Evolutionary conservation across 2,113 vertebrate genomes (phyloP).

Genomic region (Nesoenas mayeri): DNA sequence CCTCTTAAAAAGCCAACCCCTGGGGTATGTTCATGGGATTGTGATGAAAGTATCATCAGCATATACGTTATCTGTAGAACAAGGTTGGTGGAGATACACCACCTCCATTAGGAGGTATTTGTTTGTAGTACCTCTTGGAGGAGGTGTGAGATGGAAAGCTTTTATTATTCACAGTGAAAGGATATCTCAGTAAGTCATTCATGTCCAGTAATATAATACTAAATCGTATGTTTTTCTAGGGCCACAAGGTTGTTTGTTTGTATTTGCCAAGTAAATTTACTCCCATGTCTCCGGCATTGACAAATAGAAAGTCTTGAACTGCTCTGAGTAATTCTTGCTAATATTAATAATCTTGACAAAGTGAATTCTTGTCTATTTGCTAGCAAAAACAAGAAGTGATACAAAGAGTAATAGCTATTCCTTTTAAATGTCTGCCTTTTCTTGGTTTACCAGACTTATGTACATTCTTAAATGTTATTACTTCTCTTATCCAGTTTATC

Average conservation of each 20-base stretch:
- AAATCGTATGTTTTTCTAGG: background rate
- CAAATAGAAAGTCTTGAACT: background rate
- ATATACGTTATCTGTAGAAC: background rate
- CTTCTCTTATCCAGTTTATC: background rate
- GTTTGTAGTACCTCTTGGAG: background rate
- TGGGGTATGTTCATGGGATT: background rate
- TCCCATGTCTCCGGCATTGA: rapidly evolving
- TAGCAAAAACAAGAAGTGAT: background rate
- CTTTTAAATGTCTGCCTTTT: background rate
- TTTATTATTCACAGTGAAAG: background rate
- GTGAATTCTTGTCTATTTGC: background rate
- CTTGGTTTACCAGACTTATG: background rate
- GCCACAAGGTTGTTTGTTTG: background rate
- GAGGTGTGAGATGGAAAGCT: background rate
- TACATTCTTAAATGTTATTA: background rate
- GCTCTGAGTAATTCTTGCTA: background rate
- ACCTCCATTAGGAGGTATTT: background rate
- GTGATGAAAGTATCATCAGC: background rate
- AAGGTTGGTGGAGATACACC: background rate
- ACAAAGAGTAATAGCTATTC: background rate
- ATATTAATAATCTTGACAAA: background rate
- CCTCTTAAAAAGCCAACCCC: background rate
- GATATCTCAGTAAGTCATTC: background rate
- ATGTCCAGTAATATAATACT: background rate
- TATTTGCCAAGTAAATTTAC: background rate